Evolutionary conservation across 1,140 invertebrate species (phyloP), one percentile per base, ranked within the genome.

Genomic region (Latrodectus geometricus): DNA sequence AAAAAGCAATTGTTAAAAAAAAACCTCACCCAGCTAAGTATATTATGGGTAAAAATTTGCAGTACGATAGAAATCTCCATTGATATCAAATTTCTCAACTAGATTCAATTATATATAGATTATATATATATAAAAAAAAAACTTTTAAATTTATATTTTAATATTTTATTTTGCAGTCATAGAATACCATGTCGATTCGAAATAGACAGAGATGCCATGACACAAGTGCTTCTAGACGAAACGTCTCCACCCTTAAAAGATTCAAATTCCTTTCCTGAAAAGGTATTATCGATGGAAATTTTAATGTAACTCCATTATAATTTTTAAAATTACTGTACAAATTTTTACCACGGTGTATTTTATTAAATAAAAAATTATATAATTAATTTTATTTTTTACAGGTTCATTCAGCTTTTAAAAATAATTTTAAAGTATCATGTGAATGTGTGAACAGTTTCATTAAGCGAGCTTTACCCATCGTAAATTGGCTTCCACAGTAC

Each of bases 401-500:
- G 83, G 83, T 86, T 0, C 48, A 52, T 20, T 17, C 74, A 48
- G 83, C 54, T 61, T 86, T 86, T 56, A 69, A 52, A 20, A 77
- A 86, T 17, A 72, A 84, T 69, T 52, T 86, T 5, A 15, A 12
- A 4, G 74, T 86, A 20, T 86, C 83, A 0, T 86, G 83, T 15
- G 15, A 21, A 14, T 87, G 85, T 50, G 21, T 87, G 14, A 15
- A 14, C 12, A 65, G 72, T 17, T 80, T 66, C 17, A 21, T 87
- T 8, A 88, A 77, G 74, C n/a, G 21, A 50, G 69, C 89, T 9
- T 76, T 91, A 14, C 91, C 91, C 0, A 89, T 90, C 23, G 61
- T 90, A 0, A 66, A 86, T 17, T 91, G 91, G 91, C 88, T 91
- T 0, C 90, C 89, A 5, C 74, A 88, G 11, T 91, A 91, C 86